Base-by-base conservation (phyloP, 2,797 vertebrate species). In the Molossus alvarezi region DNA sequence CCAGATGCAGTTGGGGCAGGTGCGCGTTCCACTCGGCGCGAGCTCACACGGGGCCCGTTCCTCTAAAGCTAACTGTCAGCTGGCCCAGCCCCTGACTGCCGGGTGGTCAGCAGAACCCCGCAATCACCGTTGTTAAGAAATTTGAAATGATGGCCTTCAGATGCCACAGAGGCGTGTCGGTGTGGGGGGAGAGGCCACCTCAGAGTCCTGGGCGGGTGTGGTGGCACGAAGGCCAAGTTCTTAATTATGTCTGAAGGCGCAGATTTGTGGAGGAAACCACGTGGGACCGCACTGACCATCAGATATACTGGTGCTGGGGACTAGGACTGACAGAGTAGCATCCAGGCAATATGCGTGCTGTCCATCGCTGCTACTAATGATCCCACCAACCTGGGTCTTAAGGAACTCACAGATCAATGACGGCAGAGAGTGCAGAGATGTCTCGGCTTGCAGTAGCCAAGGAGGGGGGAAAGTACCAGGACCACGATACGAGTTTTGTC, bases 61-160 rank as follows among this genome's bases (percentile, higher is more conserved):
- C 82, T 97, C 88, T 96, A 92, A 93, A 95, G 90, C 89, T 96
- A 97, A 97, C 95, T 97, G 75, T 95, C 80, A 88, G 90, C 48
- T 96, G 72, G 94, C 29, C 45, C 27, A 92, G 85, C 77, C n/a
- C 77, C 21, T 64, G 71, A 69, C 85, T 77, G 20, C 60, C 71
- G 88, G 91, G 89, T 60, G 77, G 88, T 92, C 90, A 96, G 96
- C 60, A 94, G 84, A 92, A 95, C 92, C 45, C 60, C 1, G n/a
- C n/a, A 95, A 92, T 95, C 88, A 92, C 92, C 76, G 51, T 92
- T 95, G n/a, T 94, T 97, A 97, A 90, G 82, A 53, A 53, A 83
- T 80, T 88, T 51, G 96, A 92, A 97, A 93, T 89, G 88, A 13
- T 88, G 91, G 90, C 65, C 64, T n/a, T 83, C 87, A 72, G 88